Evolutionary conservation across 2,113 vertebrate species (phyloP), one percentile per base, ranked within the genome.

Genomic region (Chionomys nivalis): DNA sequence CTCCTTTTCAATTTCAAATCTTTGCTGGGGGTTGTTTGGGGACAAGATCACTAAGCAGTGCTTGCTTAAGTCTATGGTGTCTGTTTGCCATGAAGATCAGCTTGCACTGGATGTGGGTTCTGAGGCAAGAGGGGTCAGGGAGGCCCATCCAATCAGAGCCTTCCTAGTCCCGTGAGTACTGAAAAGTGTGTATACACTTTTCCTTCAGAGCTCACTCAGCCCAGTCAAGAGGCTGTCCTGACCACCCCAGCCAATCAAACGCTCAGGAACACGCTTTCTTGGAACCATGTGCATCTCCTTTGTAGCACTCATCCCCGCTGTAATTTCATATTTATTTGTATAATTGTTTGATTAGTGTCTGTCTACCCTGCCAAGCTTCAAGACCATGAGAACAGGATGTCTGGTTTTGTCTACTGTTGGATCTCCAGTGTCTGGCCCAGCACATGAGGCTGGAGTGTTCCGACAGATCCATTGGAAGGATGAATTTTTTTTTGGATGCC

Each of bases 301-400:
- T 89, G 65, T 91, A 94, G 94, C 81, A 55, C 81, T 94, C 72
- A 82, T 58, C 72, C 47, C 49, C 68, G 86, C 91, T 94, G 49
- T 91, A 94, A 90, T 97, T 95, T 93, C 93, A 47, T 87, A 61
- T 93, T 96, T 93, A 90, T 95, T 95, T 89, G 87, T 97, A 52
- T 87, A 93, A 96, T 98, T 94, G 96, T 85, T 96, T 95, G 70
- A 96, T 95, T 96, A 93, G 95, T 82, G 76, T 94, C 92, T 92
- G 17, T 94, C 90, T 97, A 65, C 66, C 77, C 26, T 92, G 95
- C 96, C 97, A 97, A 96, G 94, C 79, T 92, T 76, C 76, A 93
- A 95, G 94, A 76, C 90, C 83, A 88, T 47, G 93, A 90, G 85
- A 97, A 96, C 95, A 96, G n/a, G 65, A 95, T 95, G 92, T 96